These are phyloP conservation scores for Pectinophora gossypiella DNA, from an alignment of 1,140 invertebrate genomes.

Conservation along the genomic window DNA sequence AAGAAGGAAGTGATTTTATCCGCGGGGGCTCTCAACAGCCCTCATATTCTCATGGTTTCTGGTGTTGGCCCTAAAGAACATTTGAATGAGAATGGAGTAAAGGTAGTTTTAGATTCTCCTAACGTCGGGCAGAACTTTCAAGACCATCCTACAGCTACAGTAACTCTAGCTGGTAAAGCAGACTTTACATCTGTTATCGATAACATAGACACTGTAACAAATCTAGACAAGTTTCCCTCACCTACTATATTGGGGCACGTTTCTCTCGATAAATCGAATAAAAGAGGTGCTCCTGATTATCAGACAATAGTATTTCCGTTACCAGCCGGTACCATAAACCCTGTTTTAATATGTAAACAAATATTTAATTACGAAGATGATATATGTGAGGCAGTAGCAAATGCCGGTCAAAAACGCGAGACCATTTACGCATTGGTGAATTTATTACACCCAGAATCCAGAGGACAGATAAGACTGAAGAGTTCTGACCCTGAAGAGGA, in stretches of 20 bases:
- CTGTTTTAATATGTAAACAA: constrained; percentile 82
- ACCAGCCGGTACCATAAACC: constrained; percentile 58
- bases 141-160: constrained; percentile 66
- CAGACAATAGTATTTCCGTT: constrained; percentile 28
- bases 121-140: constrained; percentile 82
- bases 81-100: constrained; percentile 56
- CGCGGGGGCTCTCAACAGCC: constrained; percentile 71
- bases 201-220: constrained; percentile 13
- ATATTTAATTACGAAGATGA: constrained; percentile 79
- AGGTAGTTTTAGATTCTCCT: constrained; percentile 73
- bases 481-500: constrained; percentile 88
- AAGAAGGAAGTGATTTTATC: constrained; percentile 75
- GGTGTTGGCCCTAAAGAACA: constrained; percentile 60
- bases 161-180: constrained; percentile 18
- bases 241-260: constrained; percentile 19
- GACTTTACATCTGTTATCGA: constrained; percentile 13
- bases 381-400: constrained; percentile 31
- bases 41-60: constrained; percentile 68
- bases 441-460: constrained; percentile 85
- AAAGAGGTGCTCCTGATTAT: constrained; percentile 20
- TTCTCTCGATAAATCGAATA: constrained; percentile 11
- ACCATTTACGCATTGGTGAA: constrained; percentile 87
- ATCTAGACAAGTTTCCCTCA: constrained; percentile 15
- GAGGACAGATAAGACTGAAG: constrained; percentile 83
- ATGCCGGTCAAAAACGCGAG: constrained; percentile 81